A percentile compares a stretch with the other conserved stretches of the same genome.
These are phyloP conservation scores for Phocoena sinus DNA, from an alignment of 2,113 vertebrate species.

Conservation along the genomic window DNA sequence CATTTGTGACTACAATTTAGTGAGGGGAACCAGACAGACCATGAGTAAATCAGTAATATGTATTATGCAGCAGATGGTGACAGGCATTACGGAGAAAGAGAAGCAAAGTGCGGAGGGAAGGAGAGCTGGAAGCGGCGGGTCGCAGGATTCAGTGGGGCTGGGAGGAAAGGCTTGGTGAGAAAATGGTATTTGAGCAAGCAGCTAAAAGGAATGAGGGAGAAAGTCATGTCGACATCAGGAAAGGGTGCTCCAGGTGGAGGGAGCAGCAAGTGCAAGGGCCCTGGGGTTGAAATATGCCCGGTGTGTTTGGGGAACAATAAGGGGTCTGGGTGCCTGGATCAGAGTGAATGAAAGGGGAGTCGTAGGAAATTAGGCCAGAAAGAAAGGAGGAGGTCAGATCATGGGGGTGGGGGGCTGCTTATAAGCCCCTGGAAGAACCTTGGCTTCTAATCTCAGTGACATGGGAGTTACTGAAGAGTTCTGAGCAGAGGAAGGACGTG, in stretches of 20 bases:
- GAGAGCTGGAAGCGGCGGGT: background rate
- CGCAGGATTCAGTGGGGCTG: background rate
- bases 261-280: background rate
- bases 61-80: no score
- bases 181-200: background rate
- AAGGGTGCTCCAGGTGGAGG: background rate
- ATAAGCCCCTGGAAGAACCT: background rate
- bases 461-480: background rate
- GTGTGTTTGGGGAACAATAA: background rate
- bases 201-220: background rate
- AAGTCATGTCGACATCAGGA: background rate
- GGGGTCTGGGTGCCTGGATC: background rate
- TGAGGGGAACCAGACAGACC: background rate
- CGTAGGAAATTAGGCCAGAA: background rate
- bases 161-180: background rate
- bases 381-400: background rate
- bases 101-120: background rate
- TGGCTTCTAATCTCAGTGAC: background rate
- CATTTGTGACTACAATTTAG: background rate
- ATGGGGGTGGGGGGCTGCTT: no score
- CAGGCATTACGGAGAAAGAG: background rate
- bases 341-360: background rate
- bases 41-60: background rate
- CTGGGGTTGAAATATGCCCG: background rate
- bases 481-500: background rate